Evolutionary conservation across 2,888 invertebrate genomes (phyloP).

Genomic region (Harpagoxenus sublaevis): DNA sequence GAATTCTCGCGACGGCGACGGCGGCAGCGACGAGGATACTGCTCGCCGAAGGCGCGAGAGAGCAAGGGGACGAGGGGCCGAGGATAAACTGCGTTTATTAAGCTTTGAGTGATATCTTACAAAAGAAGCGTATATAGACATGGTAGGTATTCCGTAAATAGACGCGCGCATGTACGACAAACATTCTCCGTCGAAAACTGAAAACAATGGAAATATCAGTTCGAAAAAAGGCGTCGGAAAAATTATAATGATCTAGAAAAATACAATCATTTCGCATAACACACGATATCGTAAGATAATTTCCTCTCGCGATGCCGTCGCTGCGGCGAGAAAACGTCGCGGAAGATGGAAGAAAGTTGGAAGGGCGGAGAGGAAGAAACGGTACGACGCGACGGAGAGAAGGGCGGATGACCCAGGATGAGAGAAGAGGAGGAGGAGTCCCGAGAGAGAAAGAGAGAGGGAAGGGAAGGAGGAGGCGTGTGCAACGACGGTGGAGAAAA

Average conservation of each 20-base stretch:
- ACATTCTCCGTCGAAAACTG: background rate
- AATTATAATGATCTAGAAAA: background rate
- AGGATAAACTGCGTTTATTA: conserved; percentile 37
- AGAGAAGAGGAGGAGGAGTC: background rate
- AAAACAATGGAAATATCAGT: background rate
- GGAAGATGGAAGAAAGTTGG: conserved; percentile 40
- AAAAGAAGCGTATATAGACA: background rate
- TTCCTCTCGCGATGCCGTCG: background rate
- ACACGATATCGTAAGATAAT: background rate
- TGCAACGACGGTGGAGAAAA: conserved; percentile 2
- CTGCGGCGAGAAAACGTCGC: conserved; percentile 27
- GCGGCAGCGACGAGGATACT: conserved; percentile 3
- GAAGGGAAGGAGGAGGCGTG: conserved; percentile 11
- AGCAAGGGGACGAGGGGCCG: background rate
- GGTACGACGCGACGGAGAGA: conserved; percentile 8
- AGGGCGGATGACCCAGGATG: conserved; percentile 26
- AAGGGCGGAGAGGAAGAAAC: conserved; percentile 45
- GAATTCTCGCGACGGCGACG: conserved; percentile 4
- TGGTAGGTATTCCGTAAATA: background rate
- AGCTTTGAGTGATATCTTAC: conserved; percentile 38
- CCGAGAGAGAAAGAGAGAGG: background rate
- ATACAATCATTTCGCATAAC: background rate
- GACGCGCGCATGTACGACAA: background rate
- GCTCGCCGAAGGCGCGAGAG: conserved; percentile 16
- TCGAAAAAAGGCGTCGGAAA: too few relatives aligned